phyloP scores from a whole-genome alignment of 2,113 vertebrate genomes.

The Callaeas wilsoni region DNA sequence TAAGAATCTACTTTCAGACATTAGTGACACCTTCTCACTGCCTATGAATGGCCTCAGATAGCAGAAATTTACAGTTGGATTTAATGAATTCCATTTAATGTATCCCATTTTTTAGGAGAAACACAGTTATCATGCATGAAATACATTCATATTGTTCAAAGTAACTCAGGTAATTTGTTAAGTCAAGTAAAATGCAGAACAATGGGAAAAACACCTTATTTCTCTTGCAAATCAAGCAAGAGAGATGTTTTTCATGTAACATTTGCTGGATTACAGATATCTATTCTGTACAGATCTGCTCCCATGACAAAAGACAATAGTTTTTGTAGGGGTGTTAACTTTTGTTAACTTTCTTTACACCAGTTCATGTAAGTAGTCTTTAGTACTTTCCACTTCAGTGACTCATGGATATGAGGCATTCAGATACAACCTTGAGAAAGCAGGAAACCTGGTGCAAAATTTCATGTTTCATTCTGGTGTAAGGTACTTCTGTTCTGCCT shows the following conservation, averaged over 20 bases:
- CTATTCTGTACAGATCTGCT: neutral
- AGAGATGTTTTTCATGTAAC: neutral
- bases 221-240: neutral
- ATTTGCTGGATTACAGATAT: neutral
- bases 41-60: neutral
- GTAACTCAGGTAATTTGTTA: neutral
- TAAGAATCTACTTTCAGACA: neutral
- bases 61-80: neutral
- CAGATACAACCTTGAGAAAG: neutral
- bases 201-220: neutral
- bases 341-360: neutral
- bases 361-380: neutral
- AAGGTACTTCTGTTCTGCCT: neutral
- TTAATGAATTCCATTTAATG: neutral
- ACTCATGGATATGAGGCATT: neutral
- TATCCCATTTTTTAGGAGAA: neutral
- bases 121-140: neutral
- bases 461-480: neutral
- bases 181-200: neutral
- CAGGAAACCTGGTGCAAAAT: neutral
- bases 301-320: neutral
- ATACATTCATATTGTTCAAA: neutral
- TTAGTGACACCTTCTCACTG: neutral
- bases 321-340: neutral
- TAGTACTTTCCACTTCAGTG: neutral